These are phyloP conservation scores for Ceratotherium simum DNA, from an alignment of 2,113 vertebrate genomes.

Conservation along the genomic window DNA sequence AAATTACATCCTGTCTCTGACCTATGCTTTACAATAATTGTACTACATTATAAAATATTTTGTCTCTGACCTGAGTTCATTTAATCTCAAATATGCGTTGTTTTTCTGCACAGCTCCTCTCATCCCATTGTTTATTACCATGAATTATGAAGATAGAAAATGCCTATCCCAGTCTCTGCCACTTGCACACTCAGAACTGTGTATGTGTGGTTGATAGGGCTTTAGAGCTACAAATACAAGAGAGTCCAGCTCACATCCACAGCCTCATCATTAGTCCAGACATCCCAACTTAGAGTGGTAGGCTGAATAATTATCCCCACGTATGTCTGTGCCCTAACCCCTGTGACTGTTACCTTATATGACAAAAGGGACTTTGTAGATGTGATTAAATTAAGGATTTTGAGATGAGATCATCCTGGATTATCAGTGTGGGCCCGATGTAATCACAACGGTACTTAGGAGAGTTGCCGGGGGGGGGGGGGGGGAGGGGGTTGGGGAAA, in stretches of 20 bases:
- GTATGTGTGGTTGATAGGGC: neutral
- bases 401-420: neutral
- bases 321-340: neutral
- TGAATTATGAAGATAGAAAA: slow-evolving; percentile 16
- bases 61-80: slow-evolving; percentile 17
- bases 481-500: neutral
- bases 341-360: neutral
- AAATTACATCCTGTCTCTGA: slow-evolving; percentile 60
- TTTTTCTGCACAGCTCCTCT: neutral
- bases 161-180: neutral
- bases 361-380: slow-evolving; percentile 3
- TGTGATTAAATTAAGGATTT: neutral
- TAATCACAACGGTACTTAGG: neutral
- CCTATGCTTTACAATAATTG: neutral
- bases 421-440: neutral
- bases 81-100: neutral
- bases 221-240: neutral
- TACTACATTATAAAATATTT: neutral
- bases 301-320: neutral
- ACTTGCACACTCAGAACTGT: neutral
- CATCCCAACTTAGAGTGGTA: neutral
- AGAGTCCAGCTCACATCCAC: neutral
- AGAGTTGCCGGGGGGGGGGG: neutral
- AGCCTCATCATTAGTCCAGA: neutral
- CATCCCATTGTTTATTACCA: neutral